Evolutionary conservation across 2,888 invertebrate genomes (phyloP).

Genomic region (Hermaeophaga mercurialis): DNA sequence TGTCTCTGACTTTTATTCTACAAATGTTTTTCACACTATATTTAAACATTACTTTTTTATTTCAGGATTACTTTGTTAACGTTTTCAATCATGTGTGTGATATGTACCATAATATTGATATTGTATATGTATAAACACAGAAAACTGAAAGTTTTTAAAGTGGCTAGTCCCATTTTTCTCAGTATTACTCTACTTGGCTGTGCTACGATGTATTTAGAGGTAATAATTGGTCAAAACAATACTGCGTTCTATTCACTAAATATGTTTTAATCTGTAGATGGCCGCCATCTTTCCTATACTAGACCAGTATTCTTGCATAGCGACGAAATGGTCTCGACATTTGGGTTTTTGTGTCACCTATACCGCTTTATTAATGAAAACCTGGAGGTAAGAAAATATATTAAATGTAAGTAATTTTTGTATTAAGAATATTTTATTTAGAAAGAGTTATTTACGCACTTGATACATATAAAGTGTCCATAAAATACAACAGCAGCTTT

Average conservation of each 20-base stretch:
- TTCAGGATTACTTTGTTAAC: conserved; percentile 78
- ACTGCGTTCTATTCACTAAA: neutral
- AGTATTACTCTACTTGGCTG: conserved; percentile 89
- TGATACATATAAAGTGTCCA: too few species aligned
- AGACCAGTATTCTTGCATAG: conserved; percentile 83
- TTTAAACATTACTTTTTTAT: conserved; percentile 19
- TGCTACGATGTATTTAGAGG: conserved; percentile 92
- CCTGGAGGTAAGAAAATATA: conserved; percentile 74
- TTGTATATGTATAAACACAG: conserved; percentile 83
- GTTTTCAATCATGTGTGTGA: conserved; percentile 80
- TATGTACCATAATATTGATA: conserved; percentile 75
- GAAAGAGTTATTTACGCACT: too few species aligned
- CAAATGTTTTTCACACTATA: too few species aligned
- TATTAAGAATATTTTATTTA: too few species aligned
- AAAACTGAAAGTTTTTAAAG: conserved; percentile 86
- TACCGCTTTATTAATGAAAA: conserved; percentile 91
- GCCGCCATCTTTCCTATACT: conserved; percentile 89
- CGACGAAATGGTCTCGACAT: conserved; percentile 91
- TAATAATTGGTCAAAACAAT: conserved; percentile 48
- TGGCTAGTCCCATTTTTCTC: conserved; percentile 91
- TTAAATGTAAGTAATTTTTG: too few species aligned
- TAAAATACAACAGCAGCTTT: too few species aligned
- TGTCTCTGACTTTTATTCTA: too few species aligned
- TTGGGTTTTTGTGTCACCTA: conserved; percentile 93
- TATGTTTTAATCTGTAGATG: conserved; percentile 67